phyloP scores from a whole-genome alignment of 2,113 vertebrate species.

The Mixornis gularis region DNA sequence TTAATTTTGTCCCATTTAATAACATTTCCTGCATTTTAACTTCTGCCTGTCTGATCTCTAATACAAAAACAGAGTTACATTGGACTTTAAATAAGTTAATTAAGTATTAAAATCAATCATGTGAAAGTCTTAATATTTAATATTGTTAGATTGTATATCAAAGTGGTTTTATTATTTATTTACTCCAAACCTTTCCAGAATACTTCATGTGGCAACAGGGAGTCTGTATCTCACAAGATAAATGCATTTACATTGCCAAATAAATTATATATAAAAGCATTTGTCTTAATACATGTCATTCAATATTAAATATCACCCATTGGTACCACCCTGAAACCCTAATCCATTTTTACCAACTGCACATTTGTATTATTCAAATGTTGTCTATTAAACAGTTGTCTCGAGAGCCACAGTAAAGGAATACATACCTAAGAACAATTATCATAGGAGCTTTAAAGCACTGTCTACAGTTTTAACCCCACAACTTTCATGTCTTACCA shows the following conservation, averaged over 20 bases:
- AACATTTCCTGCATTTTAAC: slow-evolving; percentile 52
- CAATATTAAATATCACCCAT: slow-evolving; percentile 80
- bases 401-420: slow-evolving; percentile 42
- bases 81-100: slow-evolving; percentile 77
- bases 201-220: slow-evolving; percentile 78
- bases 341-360: slow-evolving; percentile 72
- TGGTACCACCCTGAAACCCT: slow-evolving; percentile 74
- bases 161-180: slow-evolving; percentile 86
- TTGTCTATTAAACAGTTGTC: slow-evolving; percentile 68
- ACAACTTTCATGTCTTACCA: slow-evolving; percentile 53
- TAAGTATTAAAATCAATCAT: slow-evolving; percentile 83
- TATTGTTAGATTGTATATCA: slow-evolving; percentile 81
- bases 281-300: slow-evolving; percentile 84
- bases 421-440: slow-evolving; percentile 57
- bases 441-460: slow-evolving; percentile 56
- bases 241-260: slow-evolving; percentile 81
- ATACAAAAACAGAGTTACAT: slow-evolving; percentile 55
- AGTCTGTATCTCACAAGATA: slow-evolving; percentile 77
- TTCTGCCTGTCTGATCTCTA: slow-evolving; percentile 60
- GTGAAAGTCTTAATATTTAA: slow-evolving; percentile 84
- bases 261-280: slow-evolving; percentile 86
- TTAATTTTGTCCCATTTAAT: slow-evolving; percentile 61
- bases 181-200: slow-evolving; percentile 79
- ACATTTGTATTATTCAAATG: slow-evolving; percentile 72
- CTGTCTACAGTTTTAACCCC: slow-evolving; percentile 50